Evolutionary conservation across 2,797 vertebrate species (phyloP), one percentile per base, ranked within the genome.

Genomic region (Amblyraja radiata): DNA sequence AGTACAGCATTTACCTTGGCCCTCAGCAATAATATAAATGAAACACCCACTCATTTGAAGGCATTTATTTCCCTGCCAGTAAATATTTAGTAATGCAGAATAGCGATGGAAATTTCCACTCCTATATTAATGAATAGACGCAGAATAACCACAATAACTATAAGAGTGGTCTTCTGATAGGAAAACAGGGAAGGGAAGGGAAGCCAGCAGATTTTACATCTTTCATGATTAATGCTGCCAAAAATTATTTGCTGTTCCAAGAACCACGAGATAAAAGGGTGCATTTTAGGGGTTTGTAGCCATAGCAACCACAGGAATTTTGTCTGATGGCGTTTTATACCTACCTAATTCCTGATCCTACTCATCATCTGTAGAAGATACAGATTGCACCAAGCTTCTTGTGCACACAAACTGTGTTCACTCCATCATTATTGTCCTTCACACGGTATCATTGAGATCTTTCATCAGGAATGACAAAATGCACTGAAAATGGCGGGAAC

Each of bases 11-110:
- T 88, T 68, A 68, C 63, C 9, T 88, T 36, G 68, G 63, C 84
- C n/a, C 84, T 88, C 16, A 68, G 63, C 84, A 68, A 18, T 88
- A 68, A 68, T 68, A 88, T 36, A 84, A 88, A 21, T 88, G 84
- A 88, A 88, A 68, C 84, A 68, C n/a, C 16, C 61, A 32, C 63
- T 88, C n/a, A 61, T 28, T 68, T 36, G 65, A n/a, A 88, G n/a
- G 21, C 18, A 8, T 28, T 68, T 88, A 65, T 65, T 65, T 88
- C 13, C 58, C 61, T n/a, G 6, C 84, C 84, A 88, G 32, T n/a
- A 68, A 63, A 68, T 68, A 18, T 68, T 88, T 88, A 36, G 14
- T 63, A 86, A 86, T 63, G 58, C 28, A 32, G 61, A 88, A 88
- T 63, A 68, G 16, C 16, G 0, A 88, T 63, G n/a, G 63, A 65